Base-by-base conservation (phyloP, 1,140 invertebrate species). In the Homarus americanus region DNA sequence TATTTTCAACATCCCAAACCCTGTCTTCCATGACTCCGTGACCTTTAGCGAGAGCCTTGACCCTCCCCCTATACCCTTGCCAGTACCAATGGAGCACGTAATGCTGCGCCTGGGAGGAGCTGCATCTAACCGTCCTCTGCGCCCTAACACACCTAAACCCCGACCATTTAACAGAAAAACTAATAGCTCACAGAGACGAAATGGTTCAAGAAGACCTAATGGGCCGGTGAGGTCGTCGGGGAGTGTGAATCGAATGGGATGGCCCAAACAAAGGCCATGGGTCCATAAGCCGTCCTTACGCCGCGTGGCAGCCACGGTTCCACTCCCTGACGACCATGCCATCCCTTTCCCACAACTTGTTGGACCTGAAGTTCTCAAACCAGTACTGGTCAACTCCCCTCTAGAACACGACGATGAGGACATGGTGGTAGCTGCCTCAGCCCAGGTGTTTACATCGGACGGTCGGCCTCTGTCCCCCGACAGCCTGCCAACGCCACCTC, bases 301-400 rank as follows among this genome's bases (percentile, higher is more conserved):
- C 41, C 63, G 85, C 20, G 82, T 91, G 28, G 32, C 58, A 17
- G 49, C 89, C 2, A 24, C 79, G 40, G 94, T 94, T 63, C 97
- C 97, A 93, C 96, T 96, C 93, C 96, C 96, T 1, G 86, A 88
- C 53, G 78, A 88, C 78, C 86, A 79, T 49, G 58, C 76, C 38
- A 63, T 88, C 20, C 86, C 76, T 17, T 75, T 80, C 3, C 86
- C 87, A 75, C 87, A 82, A 58, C 63, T 82, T 24, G 69, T 90
- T 32, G 79, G 87, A n/a, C 69, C 80, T 58, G 63, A 34, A 41
- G 94, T 94, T 63, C 97, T 97, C 93, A 96, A 96, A 93, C 96
- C 96, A 0, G 96, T 97, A 94, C 97, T 97, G 69, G 17, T 58
- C 92, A 96, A 97, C 96, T 96, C 7, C 97, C 96, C 9, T 96